Evolutionary conservation across 2,113 vertebrate genomes (phyloP), one percentile per base, ranked within the genome.

Genomic region (Pseudorasbora parva): DNA sequence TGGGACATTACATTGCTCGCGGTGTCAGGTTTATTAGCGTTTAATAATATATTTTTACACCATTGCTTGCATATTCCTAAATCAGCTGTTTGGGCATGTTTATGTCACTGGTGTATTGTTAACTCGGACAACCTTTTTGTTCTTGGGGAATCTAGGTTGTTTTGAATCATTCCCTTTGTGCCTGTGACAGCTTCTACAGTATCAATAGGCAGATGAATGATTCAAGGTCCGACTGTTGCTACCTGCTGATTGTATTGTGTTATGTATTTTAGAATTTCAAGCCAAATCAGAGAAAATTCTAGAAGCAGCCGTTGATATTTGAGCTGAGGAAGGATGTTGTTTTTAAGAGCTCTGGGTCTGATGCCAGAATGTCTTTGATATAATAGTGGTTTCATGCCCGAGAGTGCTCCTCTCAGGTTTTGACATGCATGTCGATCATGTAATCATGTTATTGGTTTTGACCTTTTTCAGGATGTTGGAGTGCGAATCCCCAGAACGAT

Each of bases 401-500:
- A n/a, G 49, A 59, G 14, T 64, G 23, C 8, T 78, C 57, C 25
- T 78, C 15, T 45, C 3, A 1, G 11, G 21, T 54, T 33, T 19
- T 10, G 3, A 43, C n/a, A 23, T 21, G 1, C 21, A n/a, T 37
- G 72, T 74, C 10, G 0, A 56, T 69, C 30, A 62, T 47, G 25
- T 66, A 41, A n/a, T 60, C 25, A 14, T 33, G 41, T 60, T 54
- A 71, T 25, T 30, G 17, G 17, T 47, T 4, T 85, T 25, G 25
- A 60, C 41, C 19, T 85, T 71, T 95, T 92, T 88, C 83, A 99
- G 98, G 97, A 99, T 93, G 95, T 98, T 87, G 97, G 97, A 88
- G 94, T 99, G 87, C 93, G 95, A 90, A 97, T 99, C 93, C 98
- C 98, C 92, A 96, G 97, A 94, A 96, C 97, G 84, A 91, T 98